Percentiles rank a stretch among this genome's conserved stretches.
phyloP scores from a whole-genome alignment of 1,140 invertebrate species.

The Bombus confusus region DNA sequence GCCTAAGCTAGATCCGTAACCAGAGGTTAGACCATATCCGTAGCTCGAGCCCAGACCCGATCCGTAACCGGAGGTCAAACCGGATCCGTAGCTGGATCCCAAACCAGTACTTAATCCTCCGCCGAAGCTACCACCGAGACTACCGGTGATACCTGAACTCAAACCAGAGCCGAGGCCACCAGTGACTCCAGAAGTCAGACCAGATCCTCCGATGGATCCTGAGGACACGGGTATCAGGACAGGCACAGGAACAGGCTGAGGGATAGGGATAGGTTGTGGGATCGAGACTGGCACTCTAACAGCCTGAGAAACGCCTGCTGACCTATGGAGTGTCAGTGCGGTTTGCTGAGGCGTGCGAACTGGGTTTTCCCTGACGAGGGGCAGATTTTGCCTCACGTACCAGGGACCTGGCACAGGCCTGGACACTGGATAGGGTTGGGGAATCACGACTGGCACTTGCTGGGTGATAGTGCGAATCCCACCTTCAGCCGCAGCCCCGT shows the following conservation, averaged over 20 bases:
- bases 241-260: conserved; percentile 7
- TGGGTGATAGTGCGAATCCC: conserved; percentile 16
- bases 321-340: too few relatives aligned
- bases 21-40: neutral
- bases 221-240: neutral
- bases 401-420: neutral
- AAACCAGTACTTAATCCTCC: neutral
- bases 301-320: conserved; percentile 18
- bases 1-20: neutral
- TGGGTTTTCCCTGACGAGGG: conserved; percentile 67
- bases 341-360: conserved; percentile 68
- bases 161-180: conserved; percentile 13
- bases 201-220: neutral
- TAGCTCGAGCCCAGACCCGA: conserved; percentile 1
- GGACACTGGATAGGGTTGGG: conserved; percentile 28
- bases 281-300: conserved; percentile 40
- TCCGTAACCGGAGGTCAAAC: too few relatives aligned
- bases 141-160: neutral
- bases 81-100: too few relatives aligned
- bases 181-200: neutral
- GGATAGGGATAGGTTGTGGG: conserved; percentile 61
- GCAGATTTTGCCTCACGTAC: conserved; percentile 10
- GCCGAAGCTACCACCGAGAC: neutral
- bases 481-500: conserved; percentile 18
- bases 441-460: conserved; percentile 20